Evolutionary conservation across 2,113 vertebrate genomes (phyloP).

Genomic region (Amphiprion ocellaris): DNA sequence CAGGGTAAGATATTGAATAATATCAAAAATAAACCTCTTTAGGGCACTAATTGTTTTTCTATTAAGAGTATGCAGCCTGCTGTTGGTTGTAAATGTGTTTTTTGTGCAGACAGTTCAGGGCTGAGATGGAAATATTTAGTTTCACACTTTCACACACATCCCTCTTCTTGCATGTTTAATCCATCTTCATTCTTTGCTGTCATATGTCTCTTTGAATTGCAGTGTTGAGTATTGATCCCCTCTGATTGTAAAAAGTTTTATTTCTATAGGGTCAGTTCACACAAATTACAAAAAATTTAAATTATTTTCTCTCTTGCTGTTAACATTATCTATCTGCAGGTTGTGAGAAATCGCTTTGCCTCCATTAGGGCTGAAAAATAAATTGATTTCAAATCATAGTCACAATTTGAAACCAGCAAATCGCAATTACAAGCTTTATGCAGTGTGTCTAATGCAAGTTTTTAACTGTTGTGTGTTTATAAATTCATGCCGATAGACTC

Average conservation of each 20-base stretch:
- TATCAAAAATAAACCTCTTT: neutral
- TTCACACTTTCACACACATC: neutral
- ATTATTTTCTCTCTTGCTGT: too few relatives aligned
- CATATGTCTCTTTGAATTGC: neutral
- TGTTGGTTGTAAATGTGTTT: neutral
- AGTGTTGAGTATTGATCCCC: neutral
- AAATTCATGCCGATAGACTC: too few relatives aligned
- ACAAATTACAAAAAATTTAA: neutral
- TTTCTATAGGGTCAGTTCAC: neutral
- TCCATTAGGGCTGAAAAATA: too few relatives aligned
- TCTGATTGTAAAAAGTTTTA: neutral
- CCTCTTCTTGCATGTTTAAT: neutral
- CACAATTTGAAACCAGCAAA: too few relatives aligned
- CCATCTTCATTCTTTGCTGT: neutral
- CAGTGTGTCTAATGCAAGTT: too few relatives aligned
- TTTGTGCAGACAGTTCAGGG: neutral
- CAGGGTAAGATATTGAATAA: neutral
- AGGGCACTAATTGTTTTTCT: neutral
- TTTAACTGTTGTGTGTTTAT: too few relatives aligned
- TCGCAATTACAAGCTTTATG: too few relatives aligned
- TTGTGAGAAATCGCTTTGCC: too few relatives aligned
- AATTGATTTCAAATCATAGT: too few relatives aligned
- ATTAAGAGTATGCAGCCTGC: neutral
- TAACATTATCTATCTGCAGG: too few relatives aligned
- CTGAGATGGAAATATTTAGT: accelerated